Evolutionary conservation across 2,113 vertebrate species (phyloP).

Genomic region (Pedetes capensis): DNA sequence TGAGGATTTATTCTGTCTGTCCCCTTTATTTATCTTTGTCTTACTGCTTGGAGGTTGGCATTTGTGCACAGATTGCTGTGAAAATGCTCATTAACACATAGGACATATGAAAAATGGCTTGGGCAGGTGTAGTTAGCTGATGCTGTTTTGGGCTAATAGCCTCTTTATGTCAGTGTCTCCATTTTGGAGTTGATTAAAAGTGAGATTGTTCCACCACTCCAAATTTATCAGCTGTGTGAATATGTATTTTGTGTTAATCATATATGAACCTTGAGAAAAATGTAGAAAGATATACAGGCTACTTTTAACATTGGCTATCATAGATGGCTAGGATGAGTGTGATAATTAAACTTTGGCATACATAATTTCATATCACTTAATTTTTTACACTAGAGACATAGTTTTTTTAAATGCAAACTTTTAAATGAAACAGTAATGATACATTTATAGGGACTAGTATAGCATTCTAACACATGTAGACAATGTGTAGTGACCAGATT

Average conservation of each 20-base stretch:
- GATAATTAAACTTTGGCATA: background rate
- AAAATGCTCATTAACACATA: background rate
- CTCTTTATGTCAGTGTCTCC: background rate
- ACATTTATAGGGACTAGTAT: background rate
- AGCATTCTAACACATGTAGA: background rate
- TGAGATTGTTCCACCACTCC: background rate
- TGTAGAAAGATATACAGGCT: background rate
- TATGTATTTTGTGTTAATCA: background rate
- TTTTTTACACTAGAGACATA: background rate
- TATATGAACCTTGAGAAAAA: background rate
- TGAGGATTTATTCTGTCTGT: background rate
- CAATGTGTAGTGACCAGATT: background rate
- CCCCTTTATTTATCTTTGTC: background rate
- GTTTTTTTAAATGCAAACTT: background rate
- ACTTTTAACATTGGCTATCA: background rate
- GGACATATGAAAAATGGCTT: background rate
- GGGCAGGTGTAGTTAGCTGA: background rate
- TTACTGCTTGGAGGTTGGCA: background rate
- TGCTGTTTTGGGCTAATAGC: conserved; percentile 13
- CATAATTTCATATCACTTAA: background rate
- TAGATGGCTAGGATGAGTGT: background rate
- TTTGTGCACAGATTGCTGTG: background rate
- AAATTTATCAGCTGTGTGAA: background rate
- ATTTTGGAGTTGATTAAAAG: conserved; percentile 6
- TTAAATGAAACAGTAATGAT: background rate